phyloP scores from a whole-genome alignment of 1,140 invertebrate genomes.

The Lordiphosa stackelbergi region DNA sequence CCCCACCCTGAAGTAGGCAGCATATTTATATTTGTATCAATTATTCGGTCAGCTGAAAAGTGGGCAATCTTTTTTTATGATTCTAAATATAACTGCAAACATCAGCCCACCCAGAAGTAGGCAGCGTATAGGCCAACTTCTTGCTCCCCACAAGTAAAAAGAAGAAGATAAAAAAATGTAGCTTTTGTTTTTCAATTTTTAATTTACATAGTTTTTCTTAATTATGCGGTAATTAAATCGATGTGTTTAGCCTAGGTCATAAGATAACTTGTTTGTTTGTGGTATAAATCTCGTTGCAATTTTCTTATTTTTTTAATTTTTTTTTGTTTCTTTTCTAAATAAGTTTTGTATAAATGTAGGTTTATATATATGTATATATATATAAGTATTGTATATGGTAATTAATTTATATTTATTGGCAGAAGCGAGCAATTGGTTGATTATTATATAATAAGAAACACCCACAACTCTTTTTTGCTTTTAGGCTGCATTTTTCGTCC shows the following conservation, averaged over 20 bases:
- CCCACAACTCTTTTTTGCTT: too few species aligned
- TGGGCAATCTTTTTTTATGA: too few species aligned
- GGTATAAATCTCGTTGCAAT: slow-evolving; percentile 45
- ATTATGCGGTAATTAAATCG: slow-evolving; percentile 19
- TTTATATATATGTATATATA: slow-evolving; percentile 12
- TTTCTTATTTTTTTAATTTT: slow-evolving; percentile 8
- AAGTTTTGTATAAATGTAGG: slow-evolving; percentile 13
- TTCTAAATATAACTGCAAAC: too few species aligned
- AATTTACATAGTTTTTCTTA: slow-evolving; percentile 12
- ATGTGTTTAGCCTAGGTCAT: slow-evolving; percentile 42
- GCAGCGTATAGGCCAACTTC: too few species aligned
- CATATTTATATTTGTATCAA: too few species aligned
- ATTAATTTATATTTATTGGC: slow-evolving; percentile 58
- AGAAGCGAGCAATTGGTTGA: slow-evolving; percentile 70
- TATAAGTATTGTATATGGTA: slow-evolving; percentile 5
- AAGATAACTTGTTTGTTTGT: slow-evolving; percentile 35
- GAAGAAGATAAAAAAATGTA: too few species aligned
- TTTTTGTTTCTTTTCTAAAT: slow-evolving; percentile 13
- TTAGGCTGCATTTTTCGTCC: too few species aligned
- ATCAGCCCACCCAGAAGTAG: too few species aligned
- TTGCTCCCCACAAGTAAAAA: too few species aligned
- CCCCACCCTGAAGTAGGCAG: too few species aligned
- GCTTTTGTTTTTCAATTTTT: slow-evolving; percentile 11
- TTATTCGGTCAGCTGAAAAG: too few species aligned
- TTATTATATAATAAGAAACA: slow-evolving; percentile 10